phyloP scores from a whole-genome alignment of 1,140 invertebrate genomes.

The Drosophila parvula region DNA sequence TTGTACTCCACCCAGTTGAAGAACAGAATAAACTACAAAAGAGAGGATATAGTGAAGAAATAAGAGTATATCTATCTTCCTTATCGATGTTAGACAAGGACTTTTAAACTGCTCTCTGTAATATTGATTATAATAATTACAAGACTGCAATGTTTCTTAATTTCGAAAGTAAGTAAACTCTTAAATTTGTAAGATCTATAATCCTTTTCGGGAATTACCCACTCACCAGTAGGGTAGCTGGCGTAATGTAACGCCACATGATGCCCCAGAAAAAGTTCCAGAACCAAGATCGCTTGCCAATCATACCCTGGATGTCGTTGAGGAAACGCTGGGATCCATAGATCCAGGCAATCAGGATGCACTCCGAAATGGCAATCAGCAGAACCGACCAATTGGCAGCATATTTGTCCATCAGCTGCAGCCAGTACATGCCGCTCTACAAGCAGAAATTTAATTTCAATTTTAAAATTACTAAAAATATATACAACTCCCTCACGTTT shows the following conservation, averaged over 20 bases:
- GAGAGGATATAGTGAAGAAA: neutral
- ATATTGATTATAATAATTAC: too few species aligned
- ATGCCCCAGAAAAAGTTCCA: constrained; percentile 92
- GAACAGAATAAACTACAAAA: constrained; percentile 89
- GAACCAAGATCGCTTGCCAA: constrained; percentile 88
- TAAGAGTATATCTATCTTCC: neutral
- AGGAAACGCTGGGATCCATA: constrained; percentile 93
- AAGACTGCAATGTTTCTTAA: too few species aligned
- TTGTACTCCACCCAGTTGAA: constrained; percentile 94
- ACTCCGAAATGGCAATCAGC: constrained; percentile 91
- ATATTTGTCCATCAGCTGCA: constrained; percentile 94
- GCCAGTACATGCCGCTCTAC: constrained; percentile 93
- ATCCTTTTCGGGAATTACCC: too few species aligned
- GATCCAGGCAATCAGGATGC: constrained; percentile 91
- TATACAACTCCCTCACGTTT: constrained; percentile 86
- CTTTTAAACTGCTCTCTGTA: too few species aligned
- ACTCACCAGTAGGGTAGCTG: constrained; percentile 88
- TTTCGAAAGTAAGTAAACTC: too few species aligned
- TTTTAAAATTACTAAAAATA: neutral
- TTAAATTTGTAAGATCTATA: too few species aligned
- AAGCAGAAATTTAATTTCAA: neutral
- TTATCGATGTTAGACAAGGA: too few species aligned
- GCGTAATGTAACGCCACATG: constrained; percentile 92
- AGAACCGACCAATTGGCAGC: constrained; percentile 94
- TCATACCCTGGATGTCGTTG: constrained; percentile 91